Conservation (phyloP, 2,888 invertebrate genomes). For the Coleophora deauratella region DNA sequence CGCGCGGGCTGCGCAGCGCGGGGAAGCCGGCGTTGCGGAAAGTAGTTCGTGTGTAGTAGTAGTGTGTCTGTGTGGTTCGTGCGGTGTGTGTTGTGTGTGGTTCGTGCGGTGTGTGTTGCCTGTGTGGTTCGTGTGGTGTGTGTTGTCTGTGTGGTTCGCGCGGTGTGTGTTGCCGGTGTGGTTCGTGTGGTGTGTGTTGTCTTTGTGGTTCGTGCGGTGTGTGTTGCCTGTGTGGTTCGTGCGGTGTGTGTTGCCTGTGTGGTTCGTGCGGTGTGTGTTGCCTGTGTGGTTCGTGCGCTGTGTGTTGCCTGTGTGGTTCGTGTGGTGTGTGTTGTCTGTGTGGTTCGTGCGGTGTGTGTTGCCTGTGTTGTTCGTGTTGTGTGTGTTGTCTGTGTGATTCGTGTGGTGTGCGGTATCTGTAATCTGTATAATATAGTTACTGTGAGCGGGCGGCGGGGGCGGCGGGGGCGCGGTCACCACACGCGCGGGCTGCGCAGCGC, state of each 20-base stretch:
- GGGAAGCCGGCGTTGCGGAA: constrained; percentile 80
- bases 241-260: not conserved
- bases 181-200: not conserved
- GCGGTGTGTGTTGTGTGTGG: too few species aligned
- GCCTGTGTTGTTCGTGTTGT: too few species aligned
- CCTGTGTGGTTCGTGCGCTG: too few species aligned
- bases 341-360: not conserved
- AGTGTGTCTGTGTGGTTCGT: too few species aligned
- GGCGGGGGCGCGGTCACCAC: constrained; percentile 76
- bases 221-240: not conserved
- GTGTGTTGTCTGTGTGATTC: too few species aligned
- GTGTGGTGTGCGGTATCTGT: too few species aligned
- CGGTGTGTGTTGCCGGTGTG: too few species aligned
- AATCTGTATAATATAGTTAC: too few species aligned
- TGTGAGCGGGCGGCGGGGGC: too few species aligned
- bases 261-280: not conserved
- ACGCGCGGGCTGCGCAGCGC: constrained; percentile 70
- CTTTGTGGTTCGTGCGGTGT: not conserved
- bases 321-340: too few species aligned
- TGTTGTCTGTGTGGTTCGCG: not conserved
- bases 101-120: not conserved
- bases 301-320: too few species aligned
- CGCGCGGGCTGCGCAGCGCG: constrained; percentile 65
- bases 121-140: not conserved
- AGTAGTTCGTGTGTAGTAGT: too few species aligned